Base-by-base conservation (phyloP, 1,140 invertebrate species). In the Heliconius himera region DNA sequence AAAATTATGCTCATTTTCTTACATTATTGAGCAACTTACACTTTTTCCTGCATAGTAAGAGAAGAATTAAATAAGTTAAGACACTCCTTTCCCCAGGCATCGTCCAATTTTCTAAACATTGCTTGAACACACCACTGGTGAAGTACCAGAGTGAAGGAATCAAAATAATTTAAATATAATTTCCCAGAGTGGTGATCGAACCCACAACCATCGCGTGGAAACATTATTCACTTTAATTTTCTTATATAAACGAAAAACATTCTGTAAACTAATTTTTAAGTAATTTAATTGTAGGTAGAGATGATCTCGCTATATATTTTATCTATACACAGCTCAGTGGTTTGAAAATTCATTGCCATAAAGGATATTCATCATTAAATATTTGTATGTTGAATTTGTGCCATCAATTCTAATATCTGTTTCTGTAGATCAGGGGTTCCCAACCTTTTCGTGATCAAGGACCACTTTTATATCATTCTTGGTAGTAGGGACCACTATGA, bases 301-400 rank as follows among this genome's bases (percentile, higher is more conserved):
- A 26, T 8, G 56, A n/a, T 60, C 60, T 26, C 26, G 29, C 60
- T 26, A 13, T 66, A 66, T n/a, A 26, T 26, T 66, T 66, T 29
- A 66, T 66, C 60, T 66, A 29, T 66, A 66, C 22, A 5, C 60
- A 29, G 60, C 60, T 66, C 60, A 66, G 60, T 66, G 60, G 11
- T 66, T 16, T 29, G 26, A 26, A 29, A 66, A 66, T 29, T 29
- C 22, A 26, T 16, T 26, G 54, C 22, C 60, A 9, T 66, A 66
- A 29, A 66, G 60, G 22, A 66, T 66, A 66, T 66, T 66, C 3
- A 26, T 26, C 60, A 66, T 16, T 26, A n/a, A 9, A 66, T 29
- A 66, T 29, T 66, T 66, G 60, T 26, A 26, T 26, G 60, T 16
- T 66, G 1, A 26, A 66, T 66, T 56, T 66, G 22, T 26, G 8